These are phyloP conservation scores for Melanophora roralis DNA, from an alignment of 2,888 invertebrate species.

Conservation along the genomic window DNA sequence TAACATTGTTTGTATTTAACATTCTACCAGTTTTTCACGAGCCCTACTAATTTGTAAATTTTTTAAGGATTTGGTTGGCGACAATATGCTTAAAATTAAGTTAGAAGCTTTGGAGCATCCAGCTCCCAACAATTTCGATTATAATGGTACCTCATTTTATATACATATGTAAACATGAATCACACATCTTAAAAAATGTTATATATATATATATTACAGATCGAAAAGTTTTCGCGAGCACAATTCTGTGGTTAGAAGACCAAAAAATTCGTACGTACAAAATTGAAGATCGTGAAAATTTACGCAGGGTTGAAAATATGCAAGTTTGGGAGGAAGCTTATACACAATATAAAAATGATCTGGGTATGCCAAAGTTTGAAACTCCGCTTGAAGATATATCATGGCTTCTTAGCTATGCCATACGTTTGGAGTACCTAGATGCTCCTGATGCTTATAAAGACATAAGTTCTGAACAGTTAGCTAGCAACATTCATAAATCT, in stretches of 20 bases:
- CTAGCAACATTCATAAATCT: slow-evolving; percentile 79
- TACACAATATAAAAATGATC: slow-evolving; percentile 84
- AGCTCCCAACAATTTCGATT: slow-evolving; percentile 83
- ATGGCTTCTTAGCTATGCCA: slow-evolving; percentile 91
- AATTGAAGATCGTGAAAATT: slow-evolving; percentile 85
- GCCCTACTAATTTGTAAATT: too few relatives aligned
- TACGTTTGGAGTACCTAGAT: slow-evolving; percentile 89
- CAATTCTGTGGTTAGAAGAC: slow-evolving; percentile 94
- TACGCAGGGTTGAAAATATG: slow-evolving; percentile 83
- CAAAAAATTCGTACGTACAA: slow-evolving; percentile 93
- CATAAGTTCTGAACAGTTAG: slow-evolving; percentile 81
- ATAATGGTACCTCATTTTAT: slow-evolving; percentile 80
- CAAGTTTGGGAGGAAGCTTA: slow-evolving; percentile 85
- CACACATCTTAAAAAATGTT: too few relatives aligned
- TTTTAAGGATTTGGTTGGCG: too few relatives aligned
- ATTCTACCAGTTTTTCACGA: too few relatives aligned
- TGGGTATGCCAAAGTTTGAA: slow-evolving; percentile 84
- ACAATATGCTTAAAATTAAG: slow-evolving; percentile 86
- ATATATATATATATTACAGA: too few relatives aligned
- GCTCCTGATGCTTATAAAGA: slow-evolving; percentile 84
- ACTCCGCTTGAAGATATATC: slow-evolving; percentile 84
- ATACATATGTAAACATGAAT: neutral
- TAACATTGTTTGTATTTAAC: too few relatives aligned
- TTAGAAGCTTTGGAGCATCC: slow-evolving; percentile 88
- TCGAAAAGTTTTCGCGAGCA: slow-evolving; percentile 86